phyloP scores from a whole-genome alignment of 2,113 vertebrate species.

The Corydoras maculifer region DNA sequence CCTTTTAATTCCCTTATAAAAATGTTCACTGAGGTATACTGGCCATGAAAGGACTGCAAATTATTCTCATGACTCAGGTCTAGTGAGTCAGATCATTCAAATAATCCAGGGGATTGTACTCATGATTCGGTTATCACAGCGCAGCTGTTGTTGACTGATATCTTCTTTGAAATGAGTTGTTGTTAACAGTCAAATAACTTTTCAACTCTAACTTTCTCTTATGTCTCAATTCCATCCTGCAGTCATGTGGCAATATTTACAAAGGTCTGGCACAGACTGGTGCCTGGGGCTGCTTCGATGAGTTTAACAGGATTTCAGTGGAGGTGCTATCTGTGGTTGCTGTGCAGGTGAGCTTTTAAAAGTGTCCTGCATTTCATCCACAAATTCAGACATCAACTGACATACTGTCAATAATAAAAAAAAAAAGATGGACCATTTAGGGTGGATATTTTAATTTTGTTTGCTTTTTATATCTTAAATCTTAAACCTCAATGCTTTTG shows the following conservation, averaged over 20 bases:
- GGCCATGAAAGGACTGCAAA: slow-evolving; percentile 11
- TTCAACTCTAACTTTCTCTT: slow-evolving; percentile 19
- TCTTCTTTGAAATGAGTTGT: neutral
- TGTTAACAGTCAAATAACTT: neutral
- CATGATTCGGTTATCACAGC: slow-evolving; percentile 1
- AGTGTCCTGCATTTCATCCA: slow-evolving; percentile 18
- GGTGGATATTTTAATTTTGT: too few relatives aligned
- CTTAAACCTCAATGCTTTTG: too few relatives aligned
- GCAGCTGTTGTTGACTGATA: neutral
- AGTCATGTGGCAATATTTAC: slow-evolving; percentile 97
- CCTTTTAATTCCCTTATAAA: slow-evolving; percentile 16
- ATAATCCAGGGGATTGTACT: neutral
- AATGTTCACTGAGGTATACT: slow-evolving; percentile 23
- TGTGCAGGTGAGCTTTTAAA: slow-evolving; percentile 76
- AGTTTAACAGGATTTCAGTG: slow-evolving; percentile 88
- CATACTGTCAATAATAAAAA: too few relatives aligned
- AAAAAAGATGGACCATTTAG: too few relatives aligned
- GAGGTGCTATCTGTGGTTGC: slow-evolving; percentile 95
- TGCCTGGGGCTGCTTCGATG: slow-evolving; percentile 66
- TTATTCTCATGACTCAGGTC: slow-evolving; percentile 15
- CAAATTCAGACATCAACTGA: too few relatives aligned
- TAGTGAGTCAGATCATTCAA: slow-evolving; percentile 17
- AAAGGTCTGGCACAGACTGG: slow-evolving; percentile 95
- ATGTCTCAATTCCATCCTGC: slow-evolving; percentile 4
- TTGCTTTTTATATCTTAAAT: too few relatives aligned